Evolutionary conservation across 2,113 vertebrate genomes (phyloP), one percentile per base, ranked within the genome.

Genomic region (Plecturocebus donacophilus): DNA sequence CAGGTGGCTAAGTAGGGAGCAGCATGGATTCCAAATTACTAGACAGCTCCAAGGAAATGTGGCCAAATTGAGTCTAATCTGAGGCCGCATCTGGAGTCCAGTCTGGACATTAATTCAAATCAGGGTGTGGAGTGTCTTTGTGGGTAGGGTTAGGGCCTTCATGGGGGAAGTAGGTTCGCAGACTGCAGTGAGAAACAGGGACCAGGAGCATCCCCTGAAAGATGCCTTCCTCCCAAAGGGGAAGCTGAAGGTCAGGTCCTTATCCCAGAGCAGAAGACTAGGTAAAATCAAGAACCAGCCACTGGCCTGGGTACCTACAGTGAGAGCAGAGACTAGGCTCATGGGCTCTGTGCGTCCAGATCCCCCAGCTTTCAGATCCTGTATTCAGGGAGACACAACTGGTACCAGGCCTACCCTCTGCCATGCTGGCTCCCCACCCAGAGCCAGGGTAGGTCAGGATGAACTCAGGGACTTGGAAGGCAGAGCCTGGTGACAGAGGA

Each of bases 121-220:
- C 0, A 0, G 42, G 47, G 13, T 4, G 0, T 11, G 42, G n/a
- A 68, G 6, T 13, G 45, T 32, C 68, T 80, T 14, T 4, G 9
- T 23, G 27, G 54, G 27, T 11, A 0, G 5, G 5, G 6, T 14
- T 11, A 14, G n/a, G 52, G 20, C 23, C 32, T 92, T 66, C 30
- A 64, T 23, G 23, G 9, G 14, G 35, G 32, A 91, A 93, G 52
- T 42, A 76, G 52, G 42, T 40, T 52, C 27, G 35, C 80, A 54
- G 40, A 17, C 30, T 30, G 13, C 68, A 40, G 5, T 16, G 4
- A 14, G 30, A 14, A 54, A 56, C 32, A 52, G n/a, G 13, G 32
- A 42, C 80, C 38, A 95, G 66, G 71, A 90, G 64, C 3, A 35
- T 2, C 19, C 52, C 23, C 8, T 2, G 1, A 2, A 8, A 1